These are phyloP conservation scores for Apamea epomidion DNA, from an alignment of 2,888 invertebrate genomes.

Conservation along the genomic window DNA sequence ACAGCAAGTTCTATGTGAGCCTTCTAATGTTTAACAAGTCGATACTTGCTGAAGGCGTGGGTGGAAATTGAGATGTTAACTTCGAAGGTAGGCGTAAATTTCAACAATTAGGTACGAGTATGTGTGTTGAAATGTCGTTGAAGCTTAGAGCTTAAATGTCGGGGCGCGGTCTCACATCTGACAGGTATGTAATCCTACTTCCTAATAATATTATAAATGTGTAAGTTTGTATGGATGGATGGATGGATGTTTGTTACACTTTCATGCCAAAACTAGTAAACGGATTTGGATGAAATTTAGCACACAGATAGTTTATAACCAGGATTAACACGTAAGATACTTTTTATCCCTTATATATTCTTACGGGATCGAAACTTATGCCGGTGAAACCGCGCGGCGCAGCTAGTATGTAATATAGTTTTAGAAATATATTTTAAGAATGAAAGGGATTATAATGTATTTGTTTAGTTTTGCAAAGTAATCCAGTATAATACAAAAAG, in stretches of 20 bases:
- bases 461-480: background rate
- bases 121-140: background rate
- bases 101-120: background rate
- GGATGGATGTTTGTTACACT: too few species aligned
- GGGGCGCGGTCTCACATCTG: background rate
- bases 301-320: too few species aligned
- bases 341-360: too few species aligned
- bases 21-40: conserved; percentile 48
- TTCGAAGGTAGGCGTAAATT: conserved; percentile 16
- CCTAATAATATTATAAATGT: too few species aligned
- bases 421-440: background rate
- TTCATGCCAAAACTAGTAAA: too few species aligned
- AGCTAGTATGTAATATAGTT: background rate
- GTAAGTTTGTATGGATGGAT: too few species aligned
- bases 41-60: conserved; percentile 17
- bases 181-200: background rate
- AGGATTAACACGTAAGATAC: too few species aligned
- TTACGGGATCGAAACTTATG: too few species aligned
- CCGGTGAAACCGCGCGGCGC: too few species aligned
- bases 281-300: too few species aligned
- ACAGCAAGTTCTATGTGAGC: conserved; percentile 33
- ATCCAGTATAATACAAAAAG: background rate
- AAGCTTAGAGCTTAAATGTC: background rate
- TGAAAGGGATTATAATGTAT: background rate
- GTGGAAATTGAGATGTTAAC: conserved; percentile 25